Evolutionary conservation across 2,113 vertebrate genomes (phyloP).

Genomic region (Carollia perspicillata): DNA sequence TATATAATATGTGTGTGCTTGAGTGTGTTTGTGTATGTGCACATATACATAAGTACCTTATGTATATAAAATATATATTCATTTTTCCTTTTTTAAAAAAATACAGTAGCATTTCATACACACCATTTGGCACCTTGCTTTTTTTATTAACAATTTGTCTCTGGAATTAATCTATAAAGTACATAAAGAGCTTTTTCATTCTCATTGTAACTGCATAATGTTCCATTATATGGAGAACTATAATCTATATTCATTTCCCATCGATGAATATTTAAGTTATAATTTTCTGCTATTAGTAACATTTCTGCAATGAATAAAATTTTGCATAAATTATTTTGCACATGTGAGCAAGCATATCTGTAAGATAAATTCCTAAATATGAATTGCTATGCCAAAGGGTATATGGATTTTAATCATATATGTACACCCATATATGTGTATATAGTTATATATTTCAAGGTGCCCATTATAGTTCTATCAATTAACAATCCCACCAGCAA

Average conservation of each 20-base stretch:
- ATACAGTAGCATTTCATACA: neutral
- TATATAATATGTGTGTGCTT: neutral
- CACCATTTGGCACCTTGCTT: neutral
- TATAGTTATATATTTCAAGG: neutral
- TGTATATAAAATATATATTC: neutral
- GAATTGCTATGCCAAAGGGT: neutral
- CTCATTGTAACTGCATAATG: neutral
- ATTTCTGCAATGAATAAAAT: constrained; percentile 11
- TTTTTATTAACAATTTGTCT: neutral
- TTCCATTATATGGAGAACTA: neutral
- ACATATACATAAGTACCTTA: neutral
- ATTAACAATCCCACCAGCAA: neutral
- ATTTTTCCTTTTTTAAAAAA: neutral
- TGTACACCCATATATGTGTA: neutral
- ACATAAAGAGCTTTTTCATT: neutral
- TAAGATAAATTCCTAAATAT: neutral
- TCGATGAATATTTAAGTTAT: neutral
- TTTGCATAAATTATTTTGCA: neutral
- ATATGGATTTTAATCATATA: neutral
- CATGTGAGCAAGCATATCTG: neutral
- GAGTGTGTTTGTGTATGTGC: neutral
- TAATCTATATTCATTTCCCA: neutral
- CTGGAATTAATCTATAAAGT: constrained; percentile 3
- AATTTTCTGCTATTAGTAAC: neutral
- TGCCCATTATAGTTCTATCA: neutral